Evolutionary conservation across 2,797 vertebrate species (phyloP), one percentile per base, ranked within the genome.

Genomic region (Falco naumanni): DNA sequence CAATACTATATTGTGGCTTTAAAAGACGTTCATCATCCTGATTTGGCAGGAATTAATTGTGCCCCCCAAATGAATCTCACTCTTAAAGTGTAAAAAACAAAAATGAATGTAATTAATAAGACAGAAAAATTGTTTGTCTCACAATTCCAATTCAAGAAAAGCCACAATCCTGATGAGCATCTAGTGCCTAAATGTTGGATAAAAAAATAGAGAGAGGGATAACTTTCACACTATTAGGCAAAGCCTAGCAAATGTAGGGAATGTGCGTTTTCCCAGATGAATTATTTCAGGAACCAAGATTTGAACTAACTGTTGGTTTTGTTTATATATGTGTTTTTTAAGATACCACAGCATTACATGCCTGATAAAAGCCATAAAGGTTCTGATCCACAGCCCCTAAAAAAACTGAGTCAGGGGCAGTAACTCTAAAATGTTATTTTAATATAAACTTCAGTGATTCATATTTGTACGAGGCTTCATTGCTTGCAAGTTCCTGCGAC

Each of bases 61-160:
- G 43, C 0, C 10, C 9, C 26, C 17, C 18, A 65, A 76, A 13
- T 9, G 47, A 37, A 29, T 54, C 13, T 53, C 6, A 0, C 12
- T 33, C 71, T 45, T 8, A 69, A 15, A 56, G 11, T 22, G 9
- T 13, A 28, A 75, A 50, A 84, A 54, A 4, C 9, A 59, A 13
- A 84, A 78, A 50, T 21, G 3, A 5, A 5, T 33, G 6, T 25
- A 24, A 65, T 48, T n/a, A 82, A 71, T 6, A 57, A 34, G 29
- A 14, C 33, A 88, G 33, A 72, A 53, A 65, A 78, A 60, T 61
- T 37, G 76, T 28, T 45, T 11, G 10, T 87, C 6, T 84, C 24
- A 25, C 28, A 68, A 87, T 61, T 76, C 6, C 24, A 76, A 54
- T 2, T 43, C n/a, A 80, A 85, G n/a, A 87, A 79, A 82, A 76